Percentiles rank a stretch among this genome's conserved stretches.
Evolutionary conservation across 2,113 vertebrate species (phyloP).

Genomic region (Peucedramus taeniatus): DNA sequence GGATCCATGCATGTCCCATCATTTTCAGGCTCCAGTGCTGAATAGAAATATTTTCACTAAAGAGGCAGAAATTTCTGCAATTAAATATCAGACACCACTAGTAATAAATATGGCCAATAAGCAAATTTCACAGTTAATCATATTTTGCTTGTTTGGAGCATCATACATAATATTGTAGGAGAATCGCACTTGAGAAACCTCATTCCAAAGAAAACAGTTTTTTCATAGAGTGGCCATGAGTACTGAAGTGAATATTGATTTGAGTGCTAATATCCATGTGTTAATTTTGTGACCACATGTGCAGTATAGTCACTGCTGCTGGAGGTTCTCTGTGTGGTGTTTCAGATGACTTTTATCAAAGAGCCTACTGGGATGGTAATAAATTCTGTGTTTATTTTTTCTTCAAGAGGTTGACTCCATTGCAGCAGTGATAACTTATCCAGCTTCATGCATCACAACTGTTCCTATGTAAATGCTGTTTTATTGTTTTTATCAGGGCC

Average conservation of each 20-base stretch:
- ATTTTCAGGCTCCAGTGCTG: neutral
- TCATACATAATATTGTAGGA: neutral
- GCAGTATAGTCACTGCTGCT: neutral
- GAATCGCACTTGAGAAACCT: neutral
- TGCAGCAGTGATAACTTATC: neutral
- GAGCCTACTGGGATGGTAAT: neutral
- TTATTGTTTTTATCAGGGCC: slow-evolving; percentile 78
- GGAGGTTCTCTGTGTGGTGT: neutral
- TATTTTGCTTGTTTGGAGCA: neutral
- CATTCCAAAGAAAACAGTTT: neutral
- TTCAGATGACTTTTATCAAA: neutral
- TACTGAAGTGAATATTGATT: neutral
- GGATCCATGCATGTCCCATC: neutral
- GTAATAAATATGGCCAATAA: neutral
- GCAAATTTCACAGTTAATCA: neutral
- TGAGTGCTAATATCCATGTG: neutral
- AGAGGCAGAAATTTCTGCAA: neutral
- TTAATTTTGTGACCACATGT: neutral
- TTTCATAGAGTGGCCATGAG: neutral
- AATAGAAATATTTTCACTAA: neutral
- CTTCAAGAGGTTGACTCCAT: neutral
- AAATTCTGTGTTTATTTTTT: neutral
- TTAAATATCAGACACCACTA: neutral
- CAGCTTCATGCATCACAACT: neutral
- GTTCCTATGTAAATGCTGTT: neutral